phyloP scores from a whole-genome alignment of 30 jellyfish, hydroid and myxozoan genomes.

The Aurelia aurita complex sp. Pacific region DNA sequence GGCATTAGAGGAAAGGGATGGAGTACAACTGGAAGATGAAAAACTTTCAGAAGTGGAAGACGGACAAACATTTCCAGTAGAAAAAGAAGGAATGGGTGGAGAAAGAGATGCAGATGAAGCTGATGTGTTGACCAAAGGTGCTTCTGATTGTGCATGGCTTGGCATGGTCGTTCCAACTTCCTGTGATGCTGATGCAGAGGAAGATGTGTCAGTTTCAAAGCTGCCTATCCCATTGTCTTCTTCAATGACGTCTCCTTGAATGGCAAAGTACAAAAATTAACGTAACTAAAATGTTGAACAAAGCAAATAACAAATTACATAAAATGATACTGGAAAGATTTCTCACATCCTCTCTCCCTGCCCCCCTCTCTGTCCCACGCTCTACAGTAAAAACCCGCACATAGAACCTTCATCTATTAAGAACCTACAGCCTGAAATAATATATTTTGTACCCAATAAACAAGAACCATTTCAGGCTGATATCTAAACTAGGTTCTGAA shows the following conservation, averaged over 20 bases:
- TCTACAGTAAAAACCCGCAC: no score
- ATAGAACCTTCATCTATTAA: no score
- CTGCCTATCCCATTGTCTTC: not conserved
- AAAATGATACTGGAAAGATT: no score
- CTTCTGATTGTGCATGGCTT: not conserved
- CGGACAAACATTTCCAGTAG: not conserved
- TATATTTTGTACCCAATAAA: no score
- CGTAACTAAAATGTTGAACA: no score
- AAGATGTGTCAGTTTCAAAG: not conserved
- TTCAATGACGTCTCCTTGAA: not conserved
- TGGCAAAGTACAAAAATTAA: not conserved
- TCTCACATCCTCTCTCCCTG: no score
- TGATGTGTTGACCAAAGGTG: not conserved
- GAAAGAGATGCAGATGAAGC: not conserved
- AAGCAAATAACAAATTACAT: no score
- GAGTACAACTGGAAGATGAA: not conserved
- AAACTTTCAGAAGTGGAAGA: not conserved
- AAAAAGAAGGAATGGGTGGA: not conserved
- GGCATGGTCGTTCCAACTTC: not conserved
- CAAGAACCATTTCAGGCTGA: no score
- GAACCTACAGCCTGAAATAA: no score
- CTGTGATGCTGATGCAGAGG: not conserved
- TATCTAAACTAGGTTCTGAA: no score
- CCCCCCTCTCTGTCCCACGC: no score
- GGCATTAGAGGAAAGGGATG: not conserved